Percentiles rank a stretch among this genome's conserved stretches.
These are phyloP conservation scores for Pocillopora grandis DNA, from an alignment of 92 coral and sea anemone genomes.

Conservation along the genomic window DNA sequence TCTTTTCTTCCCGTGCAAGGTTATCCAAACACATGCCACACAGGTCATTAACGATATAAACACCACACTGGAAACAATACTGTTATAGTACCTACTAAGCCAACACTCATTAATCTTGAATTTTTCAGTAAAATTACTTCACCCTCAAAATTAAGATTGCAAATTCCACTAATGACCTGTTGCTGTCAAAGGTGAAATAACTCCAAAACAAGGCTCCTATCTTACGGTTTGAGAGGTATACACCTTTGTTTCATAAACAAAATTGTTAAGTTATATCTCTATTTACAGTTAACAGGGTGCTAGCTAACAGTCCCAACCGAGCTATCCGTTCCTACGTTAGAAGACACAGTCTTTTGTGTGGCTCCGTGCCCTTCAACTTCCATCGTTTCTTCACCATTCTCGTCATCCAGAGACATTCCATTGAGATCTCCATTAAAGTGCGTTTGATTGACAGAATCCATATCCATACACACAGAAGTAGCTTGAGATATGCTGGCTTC, in stretches of 20 bases:
- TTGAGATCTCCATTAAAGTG: slow-evolving; percentile 68
- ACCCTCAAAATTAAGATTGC: too few relatives aligned
- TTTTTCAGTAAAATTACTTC: too few relatives aligned
- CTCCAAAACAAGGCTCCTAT: too few relatives aligned
- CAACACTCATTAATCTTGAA: too few relatives aligned
- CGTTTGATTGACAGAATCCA: slow-evolving; percentile 46
- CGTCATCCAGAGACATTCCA: slow-evolving; percentile 43
- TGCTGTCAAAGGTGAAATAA: too few relatives aligned
- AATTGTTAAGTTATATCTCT: neutral
- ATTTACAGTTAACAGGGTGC: neutral
- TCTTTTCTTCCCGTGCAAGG: too few relatives aligned
- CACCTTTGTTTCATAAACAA: neutral
- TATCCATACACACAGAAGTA: slow-evolving; percentile 75
- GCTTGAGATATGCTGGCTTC: slow-evolving; percentile 85
- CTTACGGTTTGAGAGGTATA: too few relatives aligned
- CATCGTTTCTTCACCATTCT: slow-evolving; percentile 65
- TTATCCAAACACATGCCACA: too few relatives aligned
- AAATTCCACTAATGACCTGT: too few relatives aligned
- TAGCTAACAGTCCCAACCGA: slow-evolving; percentile 38
- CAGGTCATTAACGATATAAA: too few relatives aligned
- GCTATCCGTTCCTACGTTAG: slow-evolving; percentile 15
- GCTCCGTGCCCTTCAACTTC: slow-evolving; percentile 57
- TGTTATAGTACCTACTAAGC: too few relatives aligned
- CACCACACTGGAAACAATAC: too few relatives aligned
- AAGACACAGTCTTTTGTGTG: slow-evolving; percentile 27